Evolutionary conservation across 35 echinoderm and acorn worm species (phyloP), one percentile per base, ranked within the genome.

Genomic region (Acanthaster planci): DNA sequence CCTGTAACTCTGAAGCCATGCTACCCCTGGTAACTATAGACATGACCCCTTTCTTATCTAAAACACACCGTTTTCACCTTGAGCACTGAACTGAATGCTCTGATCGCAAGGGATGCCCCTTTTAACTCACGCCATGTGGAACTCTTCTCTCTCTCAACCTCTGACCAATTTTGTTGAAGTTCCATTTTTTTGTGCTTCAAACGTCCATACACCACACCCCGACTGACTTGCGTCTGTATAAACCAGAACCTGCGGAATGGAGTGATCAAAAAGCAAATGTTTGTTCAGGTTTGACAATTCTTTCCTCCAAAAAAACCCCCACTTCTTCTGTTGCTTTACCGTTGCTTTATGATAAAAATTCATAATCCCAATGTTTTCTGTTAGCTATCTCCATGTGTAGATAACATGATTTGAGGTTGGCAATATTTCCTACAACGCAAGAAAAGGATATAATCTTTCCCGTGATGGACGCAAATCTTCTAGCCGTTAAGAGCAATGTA

Each of bases 61-160:
- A 90, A n/a, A 19, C 77, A 55, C 36, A 76, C 80, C n/a, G 36
- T 76, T 29, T 81, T 44, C 21, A 32, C 42, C 5, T 22, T 9
- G 19, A 90, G n/a, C 10, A 50, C 52, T 3, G 60, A 31, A 18
- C 1, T 44, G 39, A 89, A 80, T 29, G 78, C 57, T 37, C 44
- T 2, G 14, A 89, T 16, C 51, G 79, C 36, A 68, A 51, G 34
- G 82, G 79, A 52, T 80, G n/a, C n/a, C n/a, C n/a, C n/a, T n/a
- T n/a, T n/a, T n/a, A n/a, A n/a, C n/a, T n/a, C n/a, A n/a, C n/a
- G 82, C 87, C 80, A 90, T 32, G 87, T 90, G 18, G 79, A 90
- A 47, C 87, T 78, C 58, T 90, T 37, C 9, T 9, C 22, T 39
- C 21, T 55, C 29, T 77, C 80, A 7, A 22, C 32, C 38, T 5